phyloP scores from a whole-genome alignment of 35 echinoderm and acorn worm genomes.

The Eucidaris tribuloides region DNA sequence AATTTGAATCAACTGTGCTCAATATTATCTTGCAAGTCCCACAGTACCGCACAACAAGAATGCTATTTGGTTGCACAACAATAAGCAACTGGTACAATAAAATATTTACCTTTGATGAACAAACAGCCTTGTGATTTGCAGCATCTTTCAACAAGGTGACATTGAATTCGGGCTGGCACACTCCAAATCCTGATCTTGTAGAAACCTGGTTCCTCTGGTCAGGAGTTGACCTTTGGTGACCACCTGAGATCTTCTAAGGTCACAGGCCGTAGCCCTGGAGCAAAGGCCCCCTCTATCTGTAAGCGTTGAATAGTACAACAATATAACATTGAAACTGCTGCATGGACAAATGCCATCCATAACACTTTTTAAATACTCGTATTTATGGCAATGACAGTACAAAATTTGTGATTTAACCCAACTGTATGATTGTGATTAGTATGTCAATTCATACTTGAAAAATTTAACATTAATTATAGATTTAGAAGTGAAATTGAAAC shows the following conservation, averaged over 20 bases:
- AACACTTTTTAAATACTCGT: too few relatives aligned
- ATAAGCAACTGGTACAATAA: background rate
- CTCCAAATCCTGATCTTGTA: constrained; percentile 83
- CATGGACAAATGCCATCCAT: too few relatives aligned
- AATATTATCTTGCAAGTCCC: background rate
- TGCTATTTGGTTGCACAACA: background rate
- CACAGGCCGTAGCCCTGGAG: constrained; percentile 90
- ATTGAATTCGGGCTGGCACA: constrained; percentile 74
- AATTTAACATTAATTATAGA: too few relatives aligned
- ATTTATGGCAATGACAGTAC: too few relatives aligned
- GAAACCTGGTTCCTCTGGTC: constrained; percentile 70
- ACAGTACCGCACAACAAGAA: background rate
- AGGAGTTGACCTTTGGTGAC: constrained; percentile 63
- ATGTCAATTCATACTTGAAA: too few relatives aligned
- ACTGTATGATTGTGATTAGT: too few relatives aligned
- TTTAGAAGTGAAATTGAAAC: too few relatives aligned
- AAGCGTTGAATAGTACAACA: too few relatives aligned
- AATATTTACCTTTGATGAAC: constrained; percentile 79
- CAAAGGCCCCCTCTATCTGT: constrained; percentile 89
- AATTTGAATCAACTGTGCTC: background rate
- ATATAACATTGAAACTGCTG: too few relatives aligned
- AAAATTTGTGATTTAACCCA: too few relatives aligned
- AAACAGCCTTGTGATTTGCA: constrained; percentile 54
- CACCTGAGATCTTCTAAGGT: constrained; percentile 68
- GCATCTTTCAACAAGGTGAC: constrained; percentile 58